Base-by-base conservation (phyloP, 2,797 vertebrate genomes). In the Anableps anableps region DNA sequence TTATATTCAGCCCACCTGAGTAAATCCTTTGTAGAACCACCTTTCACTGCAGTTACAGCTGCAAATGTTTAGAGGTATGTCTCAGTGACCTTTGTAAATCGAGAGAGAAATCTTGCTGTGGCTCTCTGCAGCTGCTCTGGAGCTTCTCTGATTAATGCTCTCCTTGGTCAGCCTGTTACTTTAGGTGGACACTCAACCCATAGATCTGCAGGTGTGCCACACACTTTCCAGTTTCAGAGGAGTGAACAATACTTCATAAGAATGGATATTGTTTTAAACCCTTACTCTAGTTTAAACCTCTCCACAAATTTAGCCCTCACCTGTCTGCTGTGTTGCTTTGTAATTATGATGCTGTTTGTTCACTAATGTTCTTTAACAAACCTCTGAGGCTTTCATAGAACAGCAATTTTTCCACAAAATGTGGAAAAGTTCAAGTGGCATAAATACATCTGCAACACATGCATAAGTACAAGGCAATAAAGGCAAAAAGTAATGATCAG, bases 91-190 rank as follows among this genome's bases (percentile, higher is more conserved):
- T 68, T 68, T 68, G 38, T 38, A 68, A 26, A n/a, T 43, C 38
- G 9, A 71, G 11, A 45, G 13, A 43, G 21, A 70, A 43, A 43
- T 41, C 66, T 43, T 70, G 36, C 36, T 70, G 5, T n/a, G 38
- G 68, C 14, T 45, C 38, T 70, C 66, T 70, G 66, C 19, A 70
- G 66, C 66, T 31, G 34, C 38, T 70, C 38, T 70, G 23, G 23
- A 41, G 34, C 34, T 66, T 26, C 66, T 43, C 38, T 70, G 66
- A 70, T 71, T 71, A n/a, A 71, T 16, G 41, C 26, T 70, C 66
- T 68, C 64, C 36, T 66, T 66, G 9, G 19, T 17, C 64, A 68
- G 36, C 9, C 34, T 38, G 34, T 68, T 68, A 68, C 36, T 71
- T 29, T 7, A n/a, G 13, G 5, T n/a, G 41, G 68, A 43, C 10